A percentile compares a stretch with the other conserved stretches of the same genome.
Conservation (phyloP, 2,888 invertebrate species). For the Ectemnius continuus region DNA sequence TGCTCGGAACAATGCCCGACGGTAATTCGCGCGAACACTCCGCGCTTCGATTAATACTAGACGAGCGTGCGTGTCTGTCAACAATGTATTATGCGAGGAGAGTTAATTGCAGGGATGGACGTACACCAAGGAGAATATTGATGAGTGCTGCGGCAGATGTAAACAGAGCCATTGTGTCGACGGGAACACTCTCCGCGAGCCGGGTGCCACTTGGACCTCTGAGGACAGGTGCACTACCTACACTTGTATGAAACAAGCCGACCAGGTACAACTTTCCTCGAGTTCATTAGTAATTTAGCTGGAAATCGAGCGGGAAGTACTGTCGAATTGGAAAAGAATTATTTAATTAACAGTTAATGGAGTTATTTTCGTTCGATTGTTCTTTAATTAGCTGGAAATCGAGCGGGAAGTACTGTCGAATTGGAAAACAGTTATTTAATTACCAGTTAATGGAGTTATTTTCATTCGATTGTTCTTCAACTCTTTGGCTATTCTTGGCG, state of each 20-base stretch:
- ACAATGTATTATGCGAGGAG: neutral
- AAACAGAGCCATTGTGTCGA: slow-evolving; percentile 81
- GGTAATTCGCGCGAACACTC: slow-evolving; percentile 45
- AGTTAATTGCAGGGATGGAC: slow-evolving; percentile 72
- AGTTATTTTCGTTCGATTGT: too few species aligned
- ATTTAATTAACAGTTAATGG: too few species aligned
- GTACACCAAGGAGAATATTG: slow-evolving; percentile 66
- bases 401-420: slow-evolving; percentile 82
- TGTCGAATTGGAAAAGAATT: slow-evolving; percentile 87
- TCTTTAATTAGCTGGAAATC: too few species aligned
- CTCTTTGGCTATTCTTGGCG: too few species aligned
- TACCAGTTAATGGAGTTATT: too few species aligned
- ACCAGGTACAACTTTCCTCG: slow-evolving; percentile 57
- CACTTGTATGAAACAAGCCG: slow-evolving; percentile 77
- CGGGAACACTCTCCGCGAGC: slow-evolving; percentile 78
- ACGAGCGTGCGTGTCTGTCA: neutral
- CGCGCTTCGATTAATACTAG: neutral
- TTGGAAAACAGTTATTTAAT: slow-evolving; percentile 90
- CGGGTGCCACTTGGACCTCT: slow-evolving; percentile 82
- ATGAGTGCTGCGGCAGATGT: slow-evolving; percentile 84
- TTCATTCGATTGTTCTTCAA: too few species aligned
- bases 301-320: slow-evolving; percentile 82
- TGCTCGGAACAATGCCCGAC: slow-evolving; percentile 79
- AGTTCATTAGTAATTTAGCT: too few species aligned
- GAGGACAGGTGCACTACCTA: slow-evolving; percentile 84